These are phyloP conservation scores for Rattus norvegicus DNA, from an alignment of 2,113 vertebrate genomes.

Conservation along the genomic window GRCr8 NC_086021.1:116381501-116382000, in stretches of 20 bases:
- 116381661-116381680: background rate
- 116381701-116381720: background rate
- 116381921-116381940: conserved; percentile 18
- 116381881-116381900: conserved; percentile 2
- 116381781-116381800: background rate
- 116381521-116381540: conserved; percentile 7
- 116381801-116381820: background rate
- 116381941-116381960: background rate
- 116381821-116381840: background rate
- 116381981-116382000: background rate
- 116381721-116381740: background rate
- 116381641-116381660: background rate
- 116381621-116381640: background rate
- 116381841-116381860: background rate
- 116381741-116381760: background rate
- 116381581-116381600: background rate
- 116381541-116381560: background rate
- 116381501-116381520: background rate
- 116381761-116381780: background rate
- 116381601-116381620: background rate
- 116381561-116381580: background rate
- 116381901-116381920: background rate
- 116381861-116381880: background rate
- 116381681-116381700: background rate
- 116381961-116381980: conserved; percentile 13